These are phyloP conservation scores for Falco rusticolus DNA, from an alignment of 2,797 vertebrate species.

Conservation along the genomic window DNA sequence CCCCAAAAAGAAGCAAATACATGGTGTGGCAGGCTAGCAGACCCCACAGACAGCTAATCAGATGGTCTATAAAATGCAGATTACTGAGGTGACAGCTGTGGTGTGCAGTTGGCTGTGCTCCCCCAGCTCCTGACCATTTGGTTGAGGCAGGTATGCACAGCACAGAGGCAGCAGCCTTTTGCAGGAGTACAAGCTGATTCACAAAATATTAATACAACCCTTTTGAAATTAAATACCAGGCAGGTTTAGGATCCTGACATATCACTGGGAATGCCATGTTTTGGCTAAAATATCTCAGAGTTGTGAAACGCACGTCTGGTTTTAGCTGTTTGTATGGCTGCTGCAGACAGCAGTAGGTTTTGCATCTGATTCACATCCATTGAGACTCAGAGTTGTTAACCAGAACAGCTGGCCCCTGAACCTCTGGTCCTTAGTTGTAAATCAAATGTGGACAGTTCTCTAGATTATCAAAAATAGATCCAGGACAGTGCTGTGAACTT, in stretches of 20 bases:
- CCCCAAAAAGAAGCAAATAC: neutral
- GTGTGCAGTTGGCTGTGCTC: neutral
- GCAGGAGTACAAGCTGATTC: neutral
- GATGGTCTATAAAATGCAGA: neutral
- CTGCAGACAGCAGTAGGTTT: neutral
- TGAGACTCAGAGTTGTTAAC: neutral
- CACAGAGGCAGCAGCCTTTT: neutral
- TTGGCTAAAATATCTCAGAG: neutral
- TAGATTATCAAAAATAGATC: neutral
- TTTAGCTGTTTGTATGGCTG: neutral
- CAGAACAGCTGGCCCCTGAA: neutral
- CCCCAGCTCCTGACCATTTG: neutral
- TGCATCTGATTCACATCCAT: neutral
- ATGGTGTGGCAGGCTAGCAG: neutral
- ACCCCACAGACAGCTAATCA: neutral
- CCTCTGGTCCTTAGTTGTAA: neutral
- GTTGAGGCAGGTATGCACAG: neutral
- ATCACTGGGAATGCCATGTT: neutral
- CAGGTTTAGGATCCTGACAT: neutral
- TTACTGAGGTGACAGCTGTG: neutral
- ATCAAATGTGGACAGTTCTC: neutral
- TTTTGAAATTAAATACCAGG: neutral
- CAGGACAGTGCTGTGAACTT: neutral
- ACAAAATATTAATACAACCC: neutral
- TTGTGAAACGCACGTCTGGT: neutral